phyloP scores from a whole-genome alignment of 1,140 invertebrate species.

The Rhagoletis zephyria region DNA sequence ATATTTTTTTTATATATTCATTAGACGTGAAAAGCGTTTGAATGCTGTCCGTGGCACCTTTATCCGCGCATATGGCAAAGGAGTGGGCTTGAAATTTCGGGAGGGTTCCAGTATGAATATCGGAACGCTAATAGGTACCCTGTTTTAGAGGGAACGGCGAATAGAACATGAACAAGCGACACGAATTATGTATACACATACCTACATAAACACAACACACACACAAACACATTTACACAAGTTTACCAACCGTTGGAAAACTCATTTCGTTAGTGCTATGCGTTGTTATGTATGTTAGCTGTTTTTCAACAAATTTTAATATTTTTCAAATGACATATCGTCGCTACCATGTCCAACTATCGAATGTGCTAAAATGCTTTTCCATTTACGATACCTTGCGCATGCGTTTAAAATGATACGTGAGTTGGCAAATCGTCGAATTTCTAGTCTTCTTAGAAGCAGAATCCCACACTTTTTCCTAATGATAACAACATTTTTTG shows the following conservation, averaged over 20 bases:
- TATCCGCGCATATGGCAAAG: slow-evolving; percentile 71
- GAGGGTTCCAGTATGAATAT: slow-evolving; percentile 70
- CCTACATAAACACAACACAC: slow-evolving; percentile 3
- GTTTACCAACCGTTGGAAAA: slow-evolving; percentile 13
- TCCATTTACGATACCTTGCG: no score
- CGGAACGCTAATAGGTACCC: slow-evolving; percentile 67
- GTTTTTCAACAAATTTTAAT: neutral
- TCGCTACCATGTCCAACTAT: no score
- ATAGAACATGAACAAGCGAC: neutral
- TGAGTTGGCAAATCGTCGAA: no score
- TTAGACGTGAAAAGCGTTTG: slow-evolving; percentile 76
- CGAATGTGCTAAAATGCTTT: no score
- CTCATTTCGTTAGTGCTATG: neutral
- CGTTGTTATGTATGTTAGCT: neutral
- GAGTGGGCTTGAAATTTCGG: slow-evolving; percentile 73
- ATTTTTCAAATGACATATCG: no score
- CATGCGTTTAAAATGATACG: no score
- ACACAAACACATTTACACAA: neutral
- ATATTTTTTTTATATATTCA: slow-evolving; percentile 56
- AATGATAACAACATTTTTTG: no score
- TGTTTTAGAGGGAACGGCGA: slow-evolving; percentile 48
- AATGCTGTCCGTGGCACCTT: slow-evolving; percentile 73
- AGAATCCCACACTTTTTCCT: no score
- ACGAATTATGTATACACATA: slow-evolving; percentile 7
- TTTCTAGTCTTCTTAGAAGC: no score